These are phyloP conservation scores for Xanthia icteritia DNA, from an alignment of 2,888 invertebrate species.

Conservation along the genomic window DNA sequence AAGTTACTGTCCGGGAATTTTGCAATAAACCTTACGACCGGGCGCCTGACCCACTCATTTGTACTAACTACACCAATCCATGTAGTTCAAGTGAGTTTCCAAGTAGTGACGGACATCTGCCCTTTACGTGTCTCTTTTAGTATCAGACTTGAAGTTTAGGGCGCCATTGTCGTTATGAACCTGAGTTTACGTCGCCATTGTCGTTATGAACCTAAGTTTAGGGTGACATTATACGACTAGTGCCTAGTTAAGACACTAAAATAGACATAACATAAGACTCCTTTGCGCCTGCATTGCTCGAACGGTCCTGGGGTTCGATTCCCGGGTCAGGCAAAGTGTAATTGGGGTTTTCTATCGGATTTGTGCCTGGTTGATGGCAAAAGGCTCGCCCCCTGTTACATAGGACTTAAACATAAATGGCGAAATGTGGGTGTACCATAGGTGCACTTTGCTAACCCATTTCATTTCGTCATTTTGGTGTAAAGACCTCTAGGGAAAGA, in stretches of 20 bases:
- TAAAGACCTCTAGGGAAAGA: too few relatives aligned
- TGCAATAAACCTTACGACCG: conserved; percentile 32
- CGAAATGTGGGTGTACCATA: too few relatives aligned
- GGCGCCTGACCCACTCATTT: conserved; percentile 26
- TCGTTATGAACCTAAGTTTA: background rate
- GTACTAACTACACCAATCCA: conserved; percentile 24
- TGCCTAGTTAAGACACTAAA: background rate
- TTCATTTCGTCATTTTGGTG: too few relatives aligned
- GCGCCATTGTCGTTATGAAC: background rate
- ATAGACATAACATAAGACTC: background rate
- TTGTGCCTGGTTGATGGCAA: background rate
- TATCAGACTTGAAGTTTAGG: background rate
- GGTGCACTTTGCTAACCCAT: too few relatives aligned
- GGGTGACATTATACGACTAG: background rate
- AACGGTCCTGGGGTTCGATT: background rate
- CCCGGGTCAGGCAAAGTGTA: background rate
- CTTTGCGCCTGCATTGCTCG: background rate
- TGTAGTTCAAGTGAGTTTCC: conserved; percentile 9
- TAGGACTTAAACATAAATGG: background rate
- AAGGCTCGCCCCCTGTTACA: background rate
- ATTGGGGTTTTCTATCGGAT: background rate
- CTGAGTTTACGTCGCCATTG: background rate
- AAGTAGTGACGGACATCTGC: conserved; percentile 24
- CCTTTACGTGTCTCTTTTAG: conserved; percentile 12
- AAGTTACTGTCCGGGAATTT: background rate